Evolutionary conservation across 2,888 invertebrate genomes (phyloP).

Genomic region (Caenorhabditis auriculariae): DNA sequence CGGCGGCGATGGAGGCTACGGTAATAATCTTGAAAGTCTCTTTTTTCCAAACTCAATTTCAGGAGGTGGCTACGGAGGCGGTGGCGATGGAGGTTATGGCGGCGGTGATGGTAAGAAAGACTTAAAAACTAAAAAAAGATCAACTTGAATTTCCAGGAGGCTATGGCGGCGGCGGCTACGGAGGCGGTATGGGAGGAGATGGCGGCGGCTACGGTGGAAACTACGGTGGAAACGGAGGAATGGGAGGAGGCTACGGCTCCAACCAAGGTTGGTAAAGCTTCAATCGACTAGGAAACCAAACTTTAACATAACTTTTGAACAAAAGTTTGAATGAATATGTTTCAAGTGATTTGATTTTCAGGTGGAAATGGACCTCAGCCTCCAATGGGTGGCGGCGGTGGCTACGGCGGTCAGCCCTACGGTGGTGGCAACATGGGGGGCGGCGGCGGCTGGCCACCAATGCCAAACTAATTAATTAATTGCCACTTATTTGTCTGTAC

Average conservation of each 20-base stretch:
- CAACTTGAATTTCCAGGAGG: conserved; percentile 29
- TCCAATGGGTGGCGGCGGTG: conserved; percentile 22
- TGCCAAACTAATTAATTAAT: conserved; percentile 22
- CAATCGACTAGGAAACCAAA: neutral
- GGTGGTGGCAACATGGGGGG: conserved; percentile 14
- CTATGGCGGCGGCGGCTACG: conserved; percentile 36
- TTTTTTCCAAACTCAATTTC: no score
- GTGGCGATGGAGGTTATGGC: conserved; percentile 21
- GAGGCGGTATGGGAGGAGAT: conserved; percentile 37
- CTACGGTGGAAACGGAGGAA: conserved; percentile 8
- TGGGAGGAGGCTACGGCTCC: conserved; percentile 22
- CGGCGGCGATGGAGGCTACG: conserved; percentile 41
- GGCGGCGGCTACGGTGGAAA: conserved; percentile 12
- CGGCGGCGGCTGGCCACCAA: conserved; percentile 30
- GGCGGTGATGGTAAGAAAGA: conserved; percentile 24
- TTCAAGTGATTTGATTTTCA: no score
- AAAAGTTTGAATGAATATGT: no score
- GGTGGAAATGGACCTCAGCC: conserved; percentile 11
- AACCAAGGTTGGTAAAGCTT: conserved; percentile 33
- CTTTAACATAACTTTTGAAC: neutral
- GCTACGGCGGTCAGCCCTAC: conserved; percentile 20
- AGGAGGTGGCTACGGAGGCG: no score
- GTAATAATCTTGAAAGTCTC: conserved; percentile 12
- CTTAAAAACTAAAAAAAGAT: neutral
- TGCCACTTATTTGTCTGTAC: neutral